Conservation (phyloP, 2,888 invertebrate genomes). For the Barypeithes pellucidus region DNA sequence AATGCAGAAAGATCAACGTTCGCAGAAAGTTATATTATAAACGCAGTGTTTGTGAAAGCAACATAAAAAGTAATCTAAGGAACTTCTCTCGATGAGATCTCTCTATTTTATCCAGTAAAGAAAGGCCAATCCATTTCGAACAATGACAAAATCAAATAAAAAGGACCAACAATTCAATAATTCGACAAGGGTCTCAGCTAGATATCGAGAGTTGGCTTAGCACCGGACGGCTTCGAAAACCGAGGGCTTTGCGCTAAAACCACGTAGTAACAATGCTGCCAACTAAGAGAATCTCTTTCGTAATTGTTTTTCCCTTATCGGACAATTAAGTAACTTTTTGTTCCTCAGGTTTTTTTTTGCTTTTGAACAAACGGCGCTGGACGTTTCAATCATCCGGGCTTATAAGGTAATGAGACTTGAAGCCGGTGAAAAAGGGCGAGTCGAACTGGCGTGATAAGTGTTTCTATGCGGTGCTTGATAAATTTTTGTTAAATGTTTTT, state of each 20-base stretch:
- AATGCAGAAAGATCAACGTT: too few relatives aligned
- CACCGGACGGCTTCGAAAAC: slow-evolving; percentile 59
- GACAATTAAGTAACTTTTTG: slow-evolving; percentile 12
- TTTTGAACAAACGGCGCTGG: slow-evolving; percentile 15
- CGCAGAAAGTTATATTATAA: too few relatives aligned
- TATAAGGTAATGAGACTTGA: neutral
- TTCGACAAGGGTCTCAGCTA: slow-evolving; percentile 60
- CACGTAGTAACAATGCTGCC: slow-evolving; percentile 55
- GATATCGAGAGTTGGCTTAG: slow-evolving; percentile 61
- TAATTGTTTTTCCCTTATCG: slow-evolving; percentile 44
- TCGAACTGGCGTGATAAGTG: neutral
- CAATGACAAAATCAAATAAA: slow-evolving; percentile 59
- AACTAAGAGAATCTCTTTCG: slow-evolving; percentile 52
- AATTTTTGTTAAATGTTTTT: too few relatives aligned
- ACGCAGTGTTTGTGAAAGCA: neutral
- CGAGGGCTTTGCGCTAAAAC: slow-evolving; percentile 57
- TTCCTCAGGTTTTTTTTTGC: neutral
- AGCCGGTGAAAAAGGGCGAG: neutral
- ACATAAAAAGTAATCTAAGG: slow-evolving; percentile 6
- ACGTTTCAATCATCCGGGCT: slow-evolving; percentile 16
- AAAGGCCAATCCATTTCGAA: slow-evolving; percentile 34
- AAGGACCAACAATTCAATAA: slow-evolving; percentile 62
- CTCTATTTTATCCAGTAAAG: slow-evolving; percentile 11
- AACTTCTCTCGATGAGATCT: slow-evolving; percentile 5
- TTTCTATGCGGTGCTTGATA: too few relatives aligned